Evolutionary conservation across 2,113 vertebrate genomes (phyloP).

Genomic region (Gavialis gangeticus): DNA sequence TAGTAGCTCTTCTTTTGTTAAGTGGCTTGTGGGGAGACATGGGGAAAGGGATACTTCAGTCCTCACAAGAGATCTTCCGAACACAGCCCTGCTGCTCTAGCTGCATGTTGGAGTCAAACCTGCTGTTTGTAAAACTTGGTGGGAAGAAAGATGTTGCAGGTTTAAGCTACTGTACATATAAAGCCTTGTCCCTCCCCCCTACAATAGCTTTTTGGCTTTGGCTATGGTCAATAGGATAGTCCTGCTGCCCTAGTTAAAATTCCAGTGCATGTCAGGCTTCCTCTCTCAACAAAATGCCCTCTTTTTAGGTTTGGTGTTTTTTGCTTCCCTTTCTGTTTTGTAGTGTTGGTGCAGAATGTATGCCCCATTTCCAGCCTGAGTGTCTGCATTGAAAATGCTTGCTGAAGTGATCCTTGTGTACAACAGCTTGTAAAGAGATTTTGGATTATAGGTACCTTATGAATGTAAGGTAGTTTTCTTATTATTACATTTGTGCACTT

Average conservation of each 20-base stretch:
- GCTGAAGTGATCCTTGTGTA: background rate
- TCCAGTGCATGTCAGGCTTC: accelerated
- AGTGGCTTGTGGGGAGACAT: background rate
- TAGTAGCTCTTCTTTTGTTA: background rate
- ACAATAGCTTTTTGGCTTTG: background rate
- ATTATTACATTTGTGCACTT: slow-evolving; percentile 30
- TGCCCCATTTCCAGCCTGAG: background rate
- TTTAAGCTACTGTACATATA: background rate
- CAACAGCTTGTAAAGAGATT: background rate
- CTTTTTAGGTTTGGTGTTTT: slow-evolving; percentile 21
- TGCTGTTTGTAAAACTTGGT: background rate
- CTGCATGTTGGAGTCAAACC: background rate
- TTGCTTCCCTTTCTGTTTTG: background rate
- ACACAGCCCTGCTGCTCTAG: background rate
- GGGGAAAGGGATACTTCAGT: background rate
- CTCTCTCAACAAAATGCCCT: background rate
- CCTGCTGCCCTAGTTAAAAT: background rate
- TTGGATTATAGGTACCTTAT: background rate
- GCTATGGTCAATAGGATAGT: accelerated
- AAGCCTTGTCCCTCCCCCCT: background rate
- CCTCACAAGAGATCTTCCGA: background rate
- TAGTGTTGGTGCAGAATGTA: background rate
- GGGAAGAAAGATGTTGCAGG: background rate
- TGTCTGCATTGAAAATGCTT: accelerated
- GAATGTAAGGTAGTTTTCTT: slow-evolving; percentile 19